phyloP scores from a whole-genome alignment of 1,140 invertebrate genomes.

The Lysiphlebus fabarum region DNA sequence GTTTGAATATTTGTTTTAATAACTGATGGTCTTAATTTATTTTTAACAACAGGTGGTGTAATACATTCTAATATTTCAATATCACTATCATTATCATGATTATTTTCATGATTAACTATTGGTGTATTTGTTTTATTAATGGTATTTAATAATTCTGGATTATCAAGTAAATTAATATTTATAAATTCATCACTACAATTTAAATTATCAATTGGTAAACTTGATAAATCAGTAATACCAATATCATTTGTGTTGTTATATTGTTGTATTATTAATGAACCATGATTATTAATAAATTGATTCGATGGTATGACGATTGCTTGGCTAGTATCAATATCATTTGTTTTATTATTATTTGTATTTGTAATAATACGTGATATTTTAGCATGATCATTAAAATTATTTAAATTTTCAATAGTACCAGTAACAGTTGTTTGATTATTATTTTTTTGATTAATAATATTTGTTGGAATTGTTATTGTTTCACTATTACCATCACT shows the following conservation, averaged over 20 bases:
- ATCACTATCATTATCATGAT: conserved; percentile 41
- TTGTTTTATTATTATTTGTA: too few relatives aligned
- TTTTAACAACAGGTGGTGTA: conserved; percentile 29
- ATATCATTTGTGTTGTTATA: conserved; percentile 9
- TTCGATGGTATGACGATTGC: not conserved
- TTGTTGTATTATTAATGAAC: conserved; percentile 19
- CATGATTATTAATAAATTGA: conserved; percentile 18
- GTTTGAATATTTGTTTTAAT: not conserved
- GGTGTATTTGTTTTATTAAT: not conserved
- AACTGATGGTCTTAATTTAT: not conserved
- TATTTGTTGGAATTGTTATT: not conserved
- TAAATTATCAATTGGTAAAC: conserved; percentile 1
- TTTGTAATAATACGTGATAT: too few relatives aligned
- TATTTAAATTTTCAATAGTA: not conserved
- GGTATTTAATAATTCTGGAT: conserved; percentile 36
- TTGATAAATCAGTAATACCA: conserved; percentile 19
- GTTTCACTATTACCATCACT: not conserved
- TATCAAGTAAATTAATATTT: conserved; percentile 44
- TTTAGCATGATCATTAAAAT: too few relatives aligned
- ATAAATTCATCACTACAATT: conserved; percentile 38
- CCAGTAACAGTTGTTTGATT: not conserved
- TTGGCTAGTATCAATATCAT: too few relatives aligned
- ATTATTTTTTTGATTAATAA: not conserved
- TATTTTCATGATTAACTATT: conserved; percentile 9
- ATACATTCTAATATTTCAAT: conserved; percentile 46